Evolutionary conservation across 23 tunicate species (phyloP).

Genomic region (Diplosoma virens): DNA sequence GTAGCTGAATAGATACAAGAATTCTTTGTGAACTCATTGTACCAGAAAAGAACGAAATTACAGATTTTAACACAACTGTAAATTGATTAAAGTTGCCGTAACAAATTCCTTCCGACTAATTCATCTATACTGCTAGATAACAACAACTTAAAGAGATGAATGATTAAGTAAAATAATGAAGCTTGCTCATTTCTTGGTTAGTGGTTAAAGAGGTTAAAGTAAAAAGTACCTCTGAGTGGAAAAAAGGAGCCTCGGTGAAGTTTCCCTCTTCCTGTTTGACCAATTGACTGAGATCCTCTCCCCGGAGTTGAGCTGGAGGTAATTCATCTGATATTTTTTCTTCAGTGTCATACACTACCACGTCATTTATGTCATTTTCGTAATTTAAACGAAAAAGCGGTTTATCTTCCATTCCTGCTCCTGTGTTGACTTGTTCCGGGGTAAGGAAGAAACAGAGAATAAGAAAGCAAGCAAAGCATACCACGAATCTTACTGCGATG

Average conservation of each 20-base stretch:
- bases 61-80: too few relatives aligned
- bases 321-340: not conserved
- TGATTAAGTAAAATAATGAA: too few relatives aligned
- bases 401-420: conserved; percentile 49
- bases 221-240: conserved; percentile 28
- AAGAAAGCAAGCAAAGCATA: not conserved
- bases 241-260: conserved; percentile 14
- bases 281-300: not conserved
- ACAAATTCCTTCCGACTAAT: too few relatives aligned
- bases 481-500: not conserved
- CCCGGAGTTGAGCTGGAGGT: conserved; percentile 15
- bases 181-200: too few relatives aligned
- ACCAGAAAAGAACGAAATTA: too few relatives aligned
- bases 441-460: conserved; percentile 1
- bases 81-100: too few relatives aligned
- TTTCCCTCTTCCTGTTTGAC: conserved; percentile 1
- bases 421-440: conserved; percentile 12
- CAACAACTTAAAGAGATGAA: too few relatives aligned
- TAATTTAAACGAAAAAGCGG: conserved; percentile 37
- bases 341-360: not conserved
- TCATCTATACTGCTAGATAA: too few relatives aligned
- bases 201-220: too few relatives aligned
- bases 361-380: conserved; percentile 9
- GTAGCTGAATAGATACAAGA: too few relatives aligned
- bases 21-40: too few relatives aligned